Conservation (phyloP, 2,113 vertebrate species). For the Pipra filicauda region DNA sequence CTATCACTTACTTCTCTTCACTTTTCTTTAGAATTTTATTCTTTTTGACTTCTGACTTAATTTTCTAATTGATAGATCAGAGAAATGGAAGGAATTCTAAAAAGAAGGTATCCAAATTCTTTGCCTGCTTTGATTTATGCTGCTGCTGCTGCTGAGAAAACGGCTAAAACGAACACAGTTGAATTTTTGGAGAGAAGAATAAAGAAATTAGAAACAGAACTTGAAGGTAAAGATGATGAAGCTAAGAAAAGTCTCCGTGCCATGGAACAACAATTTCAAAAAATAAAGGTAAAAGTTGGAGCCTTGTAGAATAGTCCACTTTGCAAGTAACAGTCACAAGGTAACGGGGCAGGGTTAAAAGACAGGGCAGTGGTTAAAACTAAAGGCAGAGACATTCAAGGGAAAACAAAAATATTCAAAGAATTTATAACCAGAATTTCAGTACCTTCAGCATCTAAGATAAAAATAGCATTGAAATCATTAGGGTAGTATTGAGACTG, state of each 20-base stretch:
- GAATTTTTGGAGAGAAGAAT: slow-evolving; percentile 86
- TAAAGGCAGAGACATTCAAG: not conserved
- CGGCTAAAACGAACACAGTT: slow-evolving; percentile 63
- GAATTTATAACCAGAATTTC: not conserved
- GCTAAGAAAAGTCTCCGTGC: slow-evolving; percentile 86
- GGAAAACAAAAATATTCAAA: not conserved
- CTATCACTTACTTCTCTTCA: not conserved
- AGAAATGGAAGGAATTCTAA: slow-evolving; percentile 91
- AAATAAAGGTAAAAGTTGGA: slow-evolving; percentile 81
- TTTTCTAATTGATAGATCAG: slow-evolving; percentile 80
- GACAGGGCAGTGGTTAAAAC: not conserved
- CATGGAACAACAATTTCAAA: slow-evolving; percentile 92
- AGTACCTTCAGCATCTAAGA: not conserved
- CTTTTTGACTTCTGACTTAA: not conserved
- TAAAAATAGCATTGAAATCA: not conserved
- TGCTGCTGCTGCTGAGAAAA: slow-evolving; percentile 76
- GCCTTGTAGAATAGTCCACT: not conserved
- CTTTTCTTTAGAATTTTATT: not conserved
- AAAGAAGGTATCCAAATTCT: slow-evolving; percentile 87
- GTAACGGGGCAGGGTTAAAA: not conserved
- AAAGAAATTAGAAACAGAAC: slow-evolving; percentile 87
- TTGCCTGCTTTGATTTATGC: slow-evolving; percentile 90
- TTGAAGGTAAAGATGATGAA: slow-evolving; percentile 89
- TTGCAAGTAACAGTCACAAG: not conserved
- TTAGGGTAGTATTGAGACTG: not conserved